These are phyloP conservation scores for Megaceryle torquata DNA, from an alignment of 2,113 vertebrate genomes.

Conservation along the genomic window DNA sequence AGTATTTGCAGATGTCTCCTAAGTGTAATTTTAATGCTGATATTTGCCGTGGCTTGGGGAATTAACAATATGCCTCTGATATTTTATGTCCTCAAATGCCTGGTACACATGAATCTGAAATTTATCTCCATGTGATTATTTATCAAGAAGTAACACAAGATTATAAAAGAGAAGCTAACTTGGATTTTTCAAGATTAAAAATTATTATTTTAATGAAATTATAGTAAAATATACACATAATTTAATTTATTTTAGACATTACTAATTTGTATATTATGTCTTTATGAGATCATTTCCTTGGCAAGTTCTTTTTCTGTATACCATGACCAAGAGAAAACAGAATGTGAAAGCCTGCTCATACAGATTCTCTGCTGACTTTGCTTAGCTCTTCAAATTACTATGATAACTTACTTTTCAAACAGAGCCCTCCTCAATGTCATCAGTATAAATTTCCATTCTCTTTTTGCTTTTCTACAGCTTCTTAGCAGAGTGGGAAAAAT, in stretches of 20 bases:
- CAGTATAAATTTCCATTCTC: background rate
- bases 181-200: background rate
- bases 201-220: background rate
- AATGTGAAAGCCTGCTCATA: background rate
- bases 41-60: background rate
- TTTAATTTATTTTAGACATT: background rate
- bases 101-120: background rate
- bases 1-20: constrained; percentile 3
- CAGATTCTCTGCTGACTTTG: background rate
- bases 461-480: background rate
- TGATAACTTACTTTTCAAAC: background rate
- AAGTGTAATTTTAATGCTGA: background rate
- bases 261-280: background rate
- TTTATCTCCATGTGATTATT: background rate
- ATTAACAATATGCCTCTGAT: background rate
- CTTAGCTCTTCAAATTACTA: background rate
- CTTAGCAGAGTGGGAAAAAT: background rate
- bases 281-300: background rate
- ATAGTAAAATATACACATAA: background rate
- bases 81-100: background rate
- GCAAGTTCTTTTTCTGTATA: background rate
- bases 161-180: background rate
- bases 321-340: background rate
- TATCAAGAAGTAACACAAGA: background rate
- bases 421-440: background rate